These are phyloP conservation scores for Vulpes ferrilata DNA, from an alignment of 2,113 vertebrate genomes.

Conservation along the genomic window DNA sequence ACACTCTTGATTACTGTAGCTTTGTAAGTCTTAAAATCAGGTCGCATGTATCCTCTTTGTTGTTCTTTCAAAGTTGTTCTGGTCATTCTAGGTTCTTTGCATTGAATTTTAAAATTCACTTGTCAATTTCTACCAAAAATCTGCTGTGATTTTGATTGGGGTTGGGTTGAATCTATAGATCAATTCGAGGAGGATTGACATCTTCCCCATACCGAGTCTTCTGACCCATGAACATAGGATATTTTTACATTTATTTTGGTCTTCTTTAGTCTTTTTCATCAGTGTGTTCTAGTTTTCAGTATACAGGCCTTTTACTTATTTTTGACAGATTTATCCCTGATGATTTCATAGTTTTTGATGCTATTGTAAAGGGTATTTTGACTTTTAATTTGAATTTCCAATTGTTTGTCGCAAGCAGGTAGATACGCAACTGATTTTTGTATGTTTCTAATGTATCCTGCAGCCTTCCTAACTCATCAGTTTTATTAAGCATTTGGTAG, in stretches of 20 bases:
- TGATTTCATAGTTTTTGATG: conserved; percentile 54
- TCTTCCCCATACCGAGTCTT: conserved; percentile 41
- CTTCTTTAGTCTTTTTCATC: conserved; percentile 52
- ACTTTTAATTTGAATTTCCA: conserved; percentile 60
- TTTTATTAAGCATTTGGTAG: conserved; percentile 14
- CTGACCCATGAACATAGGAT: background rate
- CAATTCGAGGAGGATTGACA: background rate
- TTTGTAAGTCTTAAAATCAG: conserved; percentile 59
- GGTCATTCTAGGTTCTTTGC: conserved; percentile 30
- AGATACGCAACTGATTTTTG: conserved; percentile 29
- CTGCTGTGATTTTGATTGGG: background rate
- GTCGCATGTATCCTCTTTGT: conserved; percentile 35
- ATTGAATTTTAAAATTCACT: conserved; percentile 59
- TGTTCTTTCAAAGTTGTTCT: conserved; percentile 27
- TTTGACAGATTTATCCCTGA: conserved; percentile 52
- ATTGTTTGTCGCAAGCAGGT: background rate
- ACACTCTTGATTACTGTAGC: conserved; percentile 32
- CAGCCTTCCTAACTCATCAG: conserved; percentile 19
- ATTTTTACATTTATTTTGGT: conserved; percentile 36
- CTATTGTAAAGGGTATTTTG: conserved; percentile 5
- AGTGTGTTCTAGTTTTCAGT: conserved; percentile 32
- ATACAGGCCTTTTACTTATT: conserved; percentile 48
- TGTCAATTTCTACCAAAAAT: conserved; percentile 53
- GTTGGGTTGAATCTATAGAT: conserved; percentile 29
- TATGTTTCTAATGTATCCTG: background rate